Base-by-base conservation (phyloP, 2,113 vertebrate genomes). In the Agapornis roseicollis region DNA sequence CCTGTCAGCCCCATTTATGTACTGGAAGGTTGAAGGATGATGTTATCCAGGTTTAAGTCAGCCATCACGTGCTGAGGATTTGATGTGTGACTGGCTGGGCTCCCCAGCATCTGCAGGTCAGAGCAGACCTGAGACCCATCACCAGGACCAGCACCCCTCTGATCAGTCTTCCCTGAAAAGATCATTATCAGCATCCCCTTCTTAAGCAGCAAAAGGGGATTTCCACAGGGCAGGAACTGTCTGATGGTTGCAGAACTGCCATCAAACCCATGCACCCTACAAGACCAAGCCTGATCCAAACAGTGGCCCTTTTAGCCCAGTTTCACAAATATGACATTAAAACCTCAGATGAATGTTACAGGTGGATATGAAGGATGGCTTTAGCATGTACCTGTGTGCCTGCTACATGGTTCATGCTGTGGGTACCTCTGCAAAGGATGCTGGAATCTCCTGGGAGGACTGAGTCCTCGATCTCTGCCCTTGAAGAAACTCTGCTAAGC, bases 361-460 rank as follows among this genome's bases (percentile, higher is more conserved):
- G 28, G 24, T 22, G 70, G 50, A 6, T 17, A 5, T 1, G 1
- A 58, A 58, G 56, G n/a, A 52, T 17, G 78, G 7, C 18, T 63
- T 15, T 7, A 13, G 50, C n/a, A 0, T 1, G 6, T 10, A 2
- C 9, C 25, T 2, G 0, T 2, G 44, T 17, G 64, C 29, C 29
- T 27, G 53, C 7, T 2, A 0, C 0, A 31, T 0, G 80, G 28
- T 24, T n/a, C 8, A 0, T 10, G 31, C 77, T 19, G 2, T 2
- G 18, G 52, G 39, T 37, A 1, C 17, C 8, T 25, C 56, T 13
- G 5, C 70, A 33, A 23, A 9, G 76, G 76, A 7, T 11, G 56
- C 35, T 8, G 39, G 61, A 28, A 33, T 2, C 14, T 6, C 44
- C 63, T 2, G 4, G 10, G 6, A 29, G 79, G 37, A 22, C 1